Evolutionary conservation across 2,797 vertebrate genomes (phyloP).

Genomic region (Merluccius polli): DNA sequence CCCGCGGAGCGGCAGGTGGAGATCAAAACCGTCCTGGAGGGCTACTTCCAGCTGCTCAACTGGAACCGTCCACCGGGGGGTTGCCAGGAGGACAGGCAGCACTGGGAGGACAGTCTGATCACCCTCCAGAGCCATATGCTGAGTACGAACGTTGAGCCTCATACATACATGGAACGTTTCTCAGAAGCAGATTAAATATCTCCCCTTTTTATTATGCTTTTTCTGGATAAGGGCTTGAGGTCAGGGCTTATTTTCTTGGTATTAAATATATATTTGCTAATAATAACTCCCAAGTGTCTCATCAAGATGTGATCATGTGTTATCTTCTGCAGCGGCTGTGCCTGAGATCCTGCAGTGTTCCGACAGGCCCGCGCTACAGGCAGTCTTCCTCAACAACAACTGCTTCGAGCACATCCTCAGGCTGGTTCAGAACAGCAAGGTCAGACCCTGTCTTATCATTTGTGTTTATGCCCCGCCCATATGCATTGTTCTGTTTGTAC

Average conservation of each 20-base stretch:
- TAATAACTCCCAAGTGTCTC: not conserved
- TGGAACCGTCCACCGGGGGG: slow-evolving; percentile 70
- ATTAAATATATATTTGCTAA: not conserved
- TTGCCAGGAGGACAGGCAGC: slow-evolving; percentile 52
- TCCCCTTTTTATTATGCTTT: not conserved
- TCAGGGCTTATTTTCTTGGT: slow-evolving; percentile 4
- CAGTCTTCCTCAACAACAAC: slow-evolving; percentile 96
- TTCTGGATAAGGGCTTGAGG: not conserved
- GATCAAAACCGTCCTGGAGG: slow-evolving; percentile 80
- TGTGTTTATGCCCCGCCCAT: not conserved
- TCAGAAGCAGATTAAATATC: not conserved
- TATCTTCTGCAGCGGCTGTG: slow-evolving; percentile 77
- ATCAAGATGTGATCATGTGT: not conserved
- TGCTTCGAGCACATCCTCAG: slow-evolving; percentile 97
- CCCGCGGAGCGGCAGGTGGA: slow-evolving; percentile 77
- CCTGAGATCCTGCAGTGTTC: slow-evolving; percentile 90
- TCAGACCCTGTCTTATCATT: slow-evolving; percentile 54
- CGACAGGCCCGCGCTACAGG: slow-evolving; percentile 90
- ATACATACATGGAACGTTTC: not conserved
- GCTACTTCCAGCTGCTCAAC: slow-evolving; percentile 90
- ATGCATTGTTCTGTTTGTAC: not conserved
- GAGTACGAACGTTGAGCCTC: slow-evolving; percentile 70
- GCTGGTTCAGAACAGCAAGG: slow-evolving; percentile 98
- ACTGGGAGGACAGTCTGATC: slow-evolving; percentile 77
- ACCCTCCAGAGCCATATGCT: slow-evolving; percentile 86